Evolutionary conservation across 1,140 invertebrate species (phyloP), one percentile per base, ranked within the genome.

Genomic region (Phortica variegata): DNA sequence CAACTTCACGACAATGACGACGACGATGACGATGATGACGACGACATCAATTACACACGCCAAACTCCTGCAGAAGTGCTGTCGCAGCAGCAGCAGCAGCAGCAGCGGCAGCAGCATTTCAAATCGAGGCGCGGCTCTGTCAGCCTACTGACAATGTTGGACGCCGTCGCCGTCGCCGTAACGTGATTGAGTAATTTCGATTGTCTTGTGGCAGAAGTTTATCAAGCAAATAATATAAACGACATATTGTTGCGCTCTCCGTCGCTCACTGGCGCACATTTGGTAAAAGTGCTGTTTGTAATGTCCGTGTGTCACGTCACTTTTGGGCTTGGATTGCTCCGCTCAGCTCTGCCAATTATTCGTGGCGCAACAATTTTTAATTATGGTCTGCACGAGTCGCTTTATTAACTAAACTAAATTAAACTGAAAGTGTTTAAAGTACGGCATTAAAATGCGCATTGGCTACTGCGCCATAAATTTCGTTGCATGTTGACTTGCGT

Each of bases 131-230:
- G 62, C 62, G 63, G 51, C 61, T 31, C 37, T 61, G 62, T 61
- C 58, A 48, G 52, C 52, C 61, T 56, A 61, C 50, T 49, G 52
- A 6, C 16, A 5, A 19, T 55, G 56, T 65, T 65, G 61, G 61
- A 65, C 61, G 62, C 56, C 55, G 52, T 32, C 40, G 33, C 47
- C 26, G 32, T 34, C 39, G 20, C 20, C 38, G 44, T 42, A 55
- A 60, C 49, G 57, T 68, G 63, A 68, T 68, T 68, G 63, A 68
- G 63, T 68, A 68, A 68, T 68, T 68, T 68, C 54, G 63, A 68
- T 68, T 68, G 63, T 68, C 63, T 68, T 63, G 63, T 68, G 63
- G 63, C 63, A 68, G 63, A 68, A 68, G 63, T 68, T 68, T 68
- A 68, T 68, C 63, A 68, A 66, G 60, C 54, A 61, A 68, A 68